These are phyloP conservation scores for Synanceia verrucosa DNA, from an alignment of 2,797 vertebrate species.

Conservation along the genomic window DNA sequence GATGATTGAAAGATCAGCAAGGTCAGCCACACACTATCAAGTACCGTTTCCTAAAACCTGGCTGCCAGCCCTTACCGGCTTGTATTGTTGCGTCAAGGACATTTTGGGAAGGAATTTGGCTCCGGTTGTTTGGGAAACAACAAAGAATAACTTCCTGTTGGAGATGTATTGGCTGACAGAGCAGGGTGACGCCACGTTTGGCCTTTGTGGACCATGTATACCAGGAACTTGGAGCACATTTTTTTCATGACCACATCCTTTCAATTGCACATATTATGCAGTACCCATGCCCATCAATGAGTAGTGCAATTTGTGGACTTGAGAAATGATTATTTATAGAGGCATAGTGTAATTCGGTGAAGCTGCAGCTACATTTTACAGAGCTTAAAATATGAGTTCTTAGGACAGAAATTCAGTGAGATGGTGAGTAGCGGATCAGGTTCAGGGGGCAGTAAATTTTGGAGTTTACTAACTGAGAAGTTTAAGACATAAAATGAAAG, in stretches of 20 bases:
- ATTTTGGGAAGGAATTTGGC: conserved; percentile 56
- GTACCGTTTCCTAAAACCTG: conserved; percentile 31
- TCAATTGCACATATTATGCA: neutral
- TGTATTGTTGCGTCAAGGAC: conserved; percentile 59
- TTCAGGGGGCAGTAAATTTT: neutral
- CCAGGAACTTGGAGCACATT: conserved; percentile 18
- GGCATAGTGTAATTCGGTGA: neutral
- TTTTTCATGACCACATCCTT: conserved; percentile 25
- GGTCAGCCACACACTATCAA: conserved; percentile 22
- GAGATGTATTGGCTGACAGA: conserved; percentile 45
- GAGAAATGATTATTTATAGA: conserved; percentile 7
- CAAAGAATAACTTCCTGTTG: conserved; percentile 71
- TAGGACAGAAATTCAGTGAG: neutral
- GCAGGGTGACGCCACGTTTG: conserved; percentile 3
- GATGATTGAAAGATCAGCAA: conserved; percentile 31
- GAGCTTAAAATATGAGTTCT: neutral
- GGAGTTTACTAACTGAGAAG: neutral
- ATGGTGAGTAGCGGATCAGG: neutral
- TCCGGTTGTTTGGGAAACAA: conserved; percentile 44
- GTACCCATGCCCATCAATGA: conserved; percentile 2
- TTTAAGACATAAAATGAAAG: neutral
- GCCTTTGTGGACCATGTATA: conserved; percentile 45
- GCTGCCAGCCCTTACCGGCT: conserved; percentile 31
- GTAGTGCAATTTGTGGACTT: neutral
- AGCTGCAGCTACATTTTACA: neutral